Percentiles rank a stretch among this genome's conserved stretches.
Evolutionary conservation across 2,113 vertebrate genomes (phyloP).

Genomic region (Sialia sialis): DNA sequence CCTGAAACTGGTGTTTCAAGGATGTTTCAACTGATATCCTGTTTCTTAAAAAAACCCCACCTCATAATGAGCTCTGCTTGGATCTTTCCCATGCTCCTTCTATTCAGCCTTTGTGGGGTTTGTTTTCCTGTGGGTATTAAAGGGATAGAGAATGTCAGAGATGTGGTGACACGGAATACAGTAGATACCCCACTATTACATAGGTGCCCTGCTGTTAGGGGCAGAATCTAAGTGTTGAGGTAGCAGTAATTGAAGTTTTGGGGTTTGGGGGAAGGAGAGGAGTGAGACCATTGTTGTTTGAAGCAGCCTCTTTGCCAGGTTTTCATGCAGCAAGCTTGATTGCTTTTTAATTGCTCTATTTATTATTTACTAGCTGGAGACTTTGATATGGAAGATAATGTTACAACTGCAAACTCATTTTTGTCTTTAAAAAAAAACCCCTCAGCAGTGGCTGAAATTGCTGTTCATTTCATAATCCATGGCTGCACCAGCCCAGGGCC

Average conservation of each 20-base stretch:
- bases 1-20: neutral
- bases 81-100: neutral
- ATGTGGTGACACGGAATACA: neutral
- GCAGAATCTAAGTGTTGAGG: neutral
- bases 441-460: neutral
- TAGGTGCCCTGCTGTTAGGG: neutral
- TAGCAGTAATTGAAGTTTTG: neutral
- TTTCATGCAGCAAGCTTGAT: neutral
- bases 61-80: neutral
- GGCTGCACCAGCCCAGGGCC: neutral
- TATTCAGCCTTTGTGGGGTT: neutral
- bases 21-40: neutral
- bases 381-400: neutral
- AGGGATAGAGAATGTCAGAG: neutral
- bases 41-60: neutral
- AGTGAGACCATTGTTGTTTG: neutral
- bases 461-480: neutral
- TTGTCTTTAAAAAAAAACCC: neutral
- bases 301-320: neutral
- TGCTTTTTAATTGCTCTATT: neutral
- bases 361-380: neutral
- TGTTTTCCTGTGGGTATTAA: neutral
- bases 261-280: neutral
- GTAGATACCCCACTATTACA: fast-evolving
- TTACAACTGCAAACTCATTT: neutral